Evolutionary conservation across 2,888 invertebrate species (phyloP), one percentile per base, ranked within the genome.

Genomic region (Neoitamus cyanurus): DNA sequence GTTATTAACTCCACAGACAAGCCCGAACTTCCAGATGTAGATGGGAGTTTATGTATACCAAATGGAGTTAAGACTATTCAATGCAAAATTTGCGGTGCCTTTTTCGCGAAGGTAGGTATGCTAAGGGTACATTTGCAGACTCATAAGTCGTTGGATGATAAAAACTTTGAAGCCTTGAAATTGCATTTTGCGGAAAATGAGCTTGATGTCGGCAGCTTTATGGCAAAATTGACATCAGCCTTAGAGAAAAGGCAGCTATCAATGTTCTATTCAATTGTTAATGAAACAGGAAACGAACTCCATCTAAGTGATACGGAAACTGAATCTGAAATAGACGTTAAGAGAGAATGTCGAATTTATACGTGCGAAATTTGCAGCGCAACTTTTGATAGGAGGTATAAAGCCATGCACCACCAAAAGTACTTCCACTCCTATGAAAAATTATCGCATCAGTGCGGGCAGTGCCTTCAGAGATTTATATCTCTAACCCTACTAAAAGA

Each of bases 381-480:
- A 69, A 87, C 84, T 7, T 90, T 89, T 85, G 88, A 88, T 13
- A 89, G 90, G 0, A 89, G 89, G 2, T 89, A 89, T 31, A 89
- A 90, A 84, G 88, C 48, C 20, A 34, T 83, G 15, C 13, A 83
- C 7, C 83, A 83, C 34, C 83, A 91, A 84, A 88, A 89, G 84
- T 88, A 88, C 0, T 84, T 89, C 36, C 91, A 91, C 84, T 88
- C 87, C 20, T 88, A 93, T 83, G 93, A 93, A 0, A 92, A 93
- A 86, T 89, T 92, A 6, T 92, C 92, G 0, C 89, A 92, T 42
- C 91, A 92, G 37, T 94, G 94, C 87, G 91, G 91, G 36, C 90
- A 92, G 28, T 94, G 94, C 87, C 89, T 91, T 28, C 93, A 92
- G 90, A 89, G 92, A 70, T 93, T 93, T 86, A 92, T 93, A 0